Evolutionary conservation across 2,797 vertebrate species (phyloP), one percentile per base, ranked within the genome.

Genomic region (Triplophysa yarkandensis): DNA sequence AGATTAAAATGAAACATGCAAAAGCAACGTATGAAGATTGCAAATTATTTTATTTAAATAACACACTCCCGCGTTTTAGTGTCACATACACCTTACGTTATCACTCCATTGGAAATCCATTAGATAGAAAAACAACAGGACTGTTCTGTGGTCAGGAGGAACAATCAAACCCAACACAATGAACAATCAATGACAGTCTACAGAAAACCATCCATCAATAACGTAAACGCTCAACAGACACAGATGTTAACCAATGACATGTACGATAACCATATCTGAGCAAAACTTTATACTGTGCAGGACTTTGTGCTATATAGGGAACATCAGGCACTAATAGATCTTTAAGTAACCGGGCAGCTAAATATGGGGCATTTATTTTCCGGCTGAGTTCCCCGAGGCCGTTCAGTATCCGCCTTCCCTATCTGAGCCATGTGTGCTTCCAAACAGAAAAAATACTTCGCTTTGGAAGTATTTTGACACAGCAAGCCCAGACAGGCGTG

Each of bases 401-500:
- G 9, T 21, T 36, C 27, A 3, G 6, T 41, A 44, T 10, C 27
- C 58, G 61, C 19, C 58, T 36, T 28, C 25, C 34, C 62, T 74
- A 57, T 50, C 4, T 4, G 19, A 39, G 43, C 86, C 87, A 83
- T 82, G 80, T 84, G 60, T 34, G 85, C 89, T 89, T 86, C 87
- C 83, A 82, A 77, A 75, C 77, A 82, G 82, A 81, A 80, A 77
- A 88, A 88, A 86, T 77, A 80, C 85, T 85, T 84, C 84, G 85
- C 77, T 76, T 84, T 85, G 87, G 88, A 91, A 90, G 87, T 88
- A 80, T 84, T 72, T 41, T 60, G 58, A 67, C 30, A 23, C 79
- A 76, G 85, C 86, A 83, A 83, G 89, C 79, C 84, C 34, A 73
- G 84, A 82, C 90, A 89, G 63, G 89, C 81, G 13, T 36, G 23